Evolutionary conservation across 1,140 invertebrate genomes (phyloP), one percentile per base, ranked within the genome.

Genomic region (Galleria mellonella): DNA sequence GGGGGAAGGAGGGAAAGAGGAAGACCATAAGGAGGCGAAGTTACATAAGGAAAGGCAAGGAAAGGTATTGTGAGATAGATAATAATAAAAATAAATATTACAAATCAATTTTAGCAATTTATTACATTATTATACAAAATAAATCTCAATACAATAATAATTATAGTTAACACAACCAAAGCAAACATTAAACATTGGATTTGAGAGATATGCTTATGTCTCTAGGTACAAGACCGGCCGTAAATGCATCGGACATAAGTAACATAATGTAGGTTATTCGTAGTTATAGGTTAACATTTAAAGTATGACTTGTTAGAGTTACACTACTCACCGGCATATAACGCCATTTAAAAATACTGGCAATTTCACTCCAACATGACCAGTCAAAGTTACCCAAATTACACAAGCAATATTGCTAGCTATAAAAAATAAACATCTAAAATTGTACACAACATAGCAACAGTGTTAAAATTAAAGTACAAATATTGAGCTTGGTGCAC

Each of bases 111-210:
- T 78, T 72, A 75, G 68, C 72, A 76, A 77, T 81, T 84, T 82
- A 84, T 82, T 84, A 84, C 72, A 84, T 76, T 81, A 83, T 79
- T 72, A 84, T 81, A 82, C 75, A 84, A 84, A 84, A 84, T 84
- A 81, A 82, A 82, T 74, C 71, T 79, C 75, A 78, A 78, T 84
- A 82, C 73, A 78, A 73, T 83, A 78, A 81, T 79, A 72, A 73
- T 81, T 65, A 76, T 37, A 37, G 35, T 15, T 79, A 82, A 84
- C 81, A 84, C 81, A 84, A 84, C 81, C 81, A 74, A 84, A 84
- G 71, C 76, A 81, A 79, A 82, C 68, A 72, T 79, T 78, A 81
- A 65, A 78, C 63, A 69, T 75, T 79, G 72, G 61, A 81, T 81
- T 76, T 74, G 69, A 84, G 73, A 79, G 58, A 64, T 49, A 72